Conservation (phyloP, 2,113 vertebrate genomes). For the Sylvia atricapilla region DNA sequence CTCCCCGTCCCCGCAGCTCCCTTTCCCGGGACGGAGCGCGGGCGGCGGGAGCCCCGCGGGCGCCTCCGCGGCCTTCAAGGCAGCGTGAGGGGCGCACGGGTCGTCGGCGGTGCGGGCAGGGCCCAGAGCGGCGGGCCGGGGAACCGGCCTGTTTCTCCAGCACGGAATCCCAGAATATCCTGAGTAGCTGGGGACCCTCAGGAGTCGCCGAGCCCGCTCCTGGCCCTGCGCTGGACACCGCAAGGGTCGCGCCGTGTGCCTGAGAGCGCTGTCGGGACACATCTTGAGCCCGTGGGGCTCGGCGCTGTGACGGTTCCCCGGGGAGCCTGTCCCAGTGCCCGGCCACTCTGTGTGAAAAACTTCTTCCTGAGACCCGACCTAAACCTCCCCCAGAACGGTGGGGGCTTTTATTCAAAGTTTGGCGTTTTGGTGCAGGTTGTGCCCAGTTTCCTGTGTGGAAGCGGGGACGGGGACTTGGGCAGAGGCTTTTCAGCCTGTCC, state of each 20-base stretch:
- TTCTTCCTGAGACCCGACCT: background rate
- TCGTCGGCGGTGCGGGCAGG: rapidly evolving
- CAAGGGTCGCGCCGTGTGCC: background rate
- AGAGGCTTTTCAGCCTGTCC: background rate
- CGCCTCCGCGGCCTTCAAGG: rapidly evolving
- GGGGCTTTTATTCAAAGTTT: background rate
- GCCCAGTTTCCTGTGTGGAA: background rate
- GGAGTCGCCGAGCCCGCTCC: background rate
- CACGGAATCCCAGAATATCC: background rate
- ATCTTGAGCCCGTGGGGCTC: rapidly evolving
- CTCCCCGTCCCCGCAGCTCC: rapidly evolving
- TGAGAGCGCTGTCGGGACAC: rapidly evolving
- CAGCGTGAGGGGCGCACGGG: rapidly evolving
- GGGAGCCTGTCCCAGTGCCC: background rate
- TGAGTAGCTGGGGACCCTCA: background rate
- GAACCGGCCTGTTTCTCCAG: background rate
- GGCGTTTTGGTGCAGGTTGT: background rate
- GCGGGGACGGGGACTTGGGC: rapidly evolving
- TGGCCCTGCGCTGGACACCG: background rate
- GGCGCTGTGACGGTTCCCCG: background rate
- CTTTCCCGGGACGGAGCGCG: background rate
- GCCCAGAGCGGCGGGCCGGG: background rate
- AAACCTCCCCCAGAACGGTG: background rate
- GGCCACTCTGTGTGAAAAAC: background rate
- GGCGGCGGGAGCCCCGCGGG: background rate